phyloP scores from a whole-genome alignment of 2,888 invertebrate genomes.

The Ennomos erosarius region DNA sequence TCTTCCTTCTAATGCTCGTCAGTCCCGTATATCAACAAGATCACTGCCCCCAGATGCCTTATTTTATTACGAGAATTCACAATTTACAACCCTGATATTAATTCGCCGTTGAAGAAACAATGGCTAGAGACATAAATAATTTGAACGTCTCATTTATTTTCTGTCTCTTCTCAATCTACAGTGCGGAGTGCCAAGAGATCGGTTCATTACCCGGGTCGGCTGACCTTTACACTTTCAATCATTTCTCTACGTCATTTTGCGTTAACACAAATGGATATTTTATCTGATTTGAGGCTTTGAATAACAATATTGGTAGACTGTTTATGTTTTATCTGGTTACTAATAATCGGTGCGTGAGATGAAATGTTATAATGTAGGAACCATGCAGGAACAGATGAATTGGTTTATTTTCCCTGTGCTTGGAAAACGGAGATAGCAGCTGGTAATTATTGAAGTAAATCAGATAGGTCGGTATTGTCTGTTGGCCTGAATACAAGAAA shows the following conservation, averaged over 20 bases:
- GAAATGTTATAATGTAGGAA: no score
- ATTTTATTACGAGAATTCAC: slow-evolving; percentile 3
- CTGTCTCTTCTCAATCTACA: not conserved
- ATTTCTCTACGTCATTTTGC: slow-evolving; percentile 7
- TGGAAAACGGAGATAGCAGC: slow-evolving; percentile 8
- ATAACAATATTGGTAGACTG: not conserved
- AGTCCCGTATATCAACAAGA: not conserved
- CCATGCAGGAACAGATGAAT: slow-evolving; percentile 7
- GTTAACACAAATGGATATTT: no score
- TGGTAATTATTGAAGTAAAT: not conserved
- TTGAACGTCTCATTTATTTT: slow-evolving; percentile 4
- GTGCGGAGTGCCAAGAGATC: slow-evolving; percentile 9
- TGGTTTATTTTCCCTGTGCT: slow-evolving; percentile 8
- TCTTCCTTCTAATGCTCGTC: no score
- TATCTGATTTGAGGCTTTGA: no score
- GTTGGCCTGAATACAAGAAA: no score
- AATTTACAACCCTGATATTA: slow-evolving; percentile 10
- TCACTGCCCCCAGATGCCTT: slow-evolving; percentile 1
- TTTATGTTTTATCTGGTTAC: not conserved
- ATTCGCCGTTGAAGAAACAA: slow-evolving; percentile 2
- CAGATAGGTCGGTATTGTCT: no score
- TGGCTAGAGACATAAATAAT: slow-evolving; percentile 10
- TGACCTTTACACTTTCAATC: slow-evolving; percentile 4
- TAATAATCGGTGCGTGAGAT: slow-evolving; percentile 13
- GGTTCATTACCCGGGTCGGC: slow-evolving; percentile 10